A percentile compares a stretch with the other conserved stretches of the same genome.
Conservation (phyloP, 2,797 vertebrate species). For the Gymnopithys bicolor region DNA sequence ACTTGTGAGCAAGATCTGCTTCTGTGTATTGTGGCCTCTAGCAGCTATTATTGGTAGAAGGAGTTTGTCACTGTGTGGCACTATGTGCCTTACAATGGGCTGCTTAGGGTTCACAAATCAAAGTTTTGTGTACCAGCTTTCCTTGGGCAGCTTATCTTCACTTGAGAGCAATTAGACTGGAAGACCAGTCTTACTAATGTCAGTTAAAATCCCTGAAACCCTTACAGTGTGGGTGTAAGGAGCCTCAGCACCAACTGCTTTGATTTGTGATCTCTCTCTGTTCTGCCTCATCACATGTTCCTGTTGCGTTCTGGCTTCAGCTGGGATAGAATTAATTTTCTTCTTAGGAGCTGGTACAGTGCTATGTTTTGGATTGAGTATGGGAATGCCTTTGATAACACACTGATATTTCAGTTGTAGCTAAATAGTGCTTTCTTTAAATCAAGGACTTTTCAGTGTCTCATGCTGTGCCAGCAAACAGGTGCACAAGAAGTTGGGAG, state of each 20-base stretch:
- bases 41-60: background rate
- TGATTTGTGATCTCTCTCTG: background rate
- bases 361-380: background rate
- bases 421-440: background rate
- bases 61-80: background rate
- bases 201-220: background rate
- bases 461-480: background rate
- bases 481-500: background rate
- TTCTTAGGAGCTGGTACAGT: background rate
- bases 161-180: background rate
- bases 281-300: background rate
- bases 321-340: background rate
- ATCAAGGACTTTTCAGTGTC: background rate
- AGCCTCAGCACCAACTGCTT: background rate
- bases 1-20: background rate
- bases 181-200: background rate
- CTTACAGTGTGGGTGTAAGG: background rate
- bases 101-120: background rate
- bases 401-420: background rate
- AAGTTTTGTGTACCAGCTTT: background rate
- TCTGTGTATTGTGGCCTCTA: fast-evolving
- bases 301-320: background rate
- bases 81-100: background rate
- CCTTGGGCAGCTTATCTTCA: background rate
- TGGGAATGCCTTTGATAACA: background rate